Evolutionary conservation across 37 sponge, comb jelly and placozoan species (phyloP).

Genomic region (Cliona cf. orientalis): DNA sequence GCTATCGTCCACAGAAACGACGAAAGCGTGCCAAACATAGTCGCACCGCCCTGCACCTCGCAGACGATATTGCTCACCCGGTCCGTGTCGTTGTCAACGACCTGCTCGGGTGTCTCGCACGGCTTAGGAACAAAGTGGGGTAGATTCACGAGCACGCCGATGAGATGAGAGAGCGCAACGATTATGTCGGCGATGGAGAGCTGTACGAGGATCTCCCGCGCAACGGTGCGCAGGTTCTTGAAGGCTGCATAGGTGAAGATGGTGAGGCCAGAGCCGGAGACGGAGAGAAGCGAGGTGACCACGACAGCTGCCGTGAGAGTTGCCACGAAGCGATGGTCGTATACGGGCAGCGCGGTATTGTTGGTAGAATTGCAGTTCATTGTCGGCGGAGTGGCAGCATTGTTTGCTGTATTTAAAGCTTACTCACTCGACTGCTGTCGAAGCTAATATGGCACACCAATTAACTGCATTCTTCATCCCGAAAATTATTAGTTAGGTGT

Average conservation of each 20-base stretch:
- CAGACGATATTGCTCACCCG: slow-evolving; percentile 3
- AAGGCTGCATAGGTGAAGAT: slow-evolving; percentile 67
- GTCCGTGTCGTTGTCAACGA: not conserved
- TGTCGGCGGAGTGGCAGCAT: no score
- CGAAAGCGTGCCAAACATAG: slow-evolving; percentile 28
- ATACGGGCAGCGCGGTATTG: not conserved
- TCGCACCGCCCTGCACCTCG: slow-evolving; percentile 43
- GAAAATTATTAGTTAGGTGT: no score
- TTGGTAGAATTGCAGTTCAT: no score
- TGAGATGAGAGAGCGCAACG: slow-evolving; percentile 49
- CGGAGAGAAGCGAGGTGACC: slow-evolving; percentile 47
- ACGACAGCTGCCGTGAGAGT: slow-evolving; percentile 9
- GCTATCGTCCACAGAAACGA: slow-evolving; percentile 68
- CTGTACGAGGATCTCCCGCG: slow-evolving; percentile 60
- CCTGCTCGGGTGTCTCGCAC: not conserved
- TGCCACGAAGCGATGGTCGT: not conserved
- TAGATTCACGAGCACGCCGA: slow-evolving; percentile 41
- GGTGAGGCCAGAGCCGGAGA: slow-evolving; percentile 64
- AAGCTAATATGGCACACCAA: no score
- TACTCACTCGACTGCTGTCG: no score
- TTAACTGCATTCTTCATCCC: no score
- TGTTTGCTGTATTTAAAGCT: not conserved
- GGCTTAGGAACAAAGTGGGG: not conserved
- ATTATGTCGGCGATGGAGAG: slow-evolving; percentile 74
- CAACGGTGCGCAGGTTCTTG: slow-evolving; percentile 45